Evolutionary conservation across 2,797 vertebrate species (phyloP), one percentile per base, ranked within the genome.

Genomic region (Monodelphis domestica): DNA sequence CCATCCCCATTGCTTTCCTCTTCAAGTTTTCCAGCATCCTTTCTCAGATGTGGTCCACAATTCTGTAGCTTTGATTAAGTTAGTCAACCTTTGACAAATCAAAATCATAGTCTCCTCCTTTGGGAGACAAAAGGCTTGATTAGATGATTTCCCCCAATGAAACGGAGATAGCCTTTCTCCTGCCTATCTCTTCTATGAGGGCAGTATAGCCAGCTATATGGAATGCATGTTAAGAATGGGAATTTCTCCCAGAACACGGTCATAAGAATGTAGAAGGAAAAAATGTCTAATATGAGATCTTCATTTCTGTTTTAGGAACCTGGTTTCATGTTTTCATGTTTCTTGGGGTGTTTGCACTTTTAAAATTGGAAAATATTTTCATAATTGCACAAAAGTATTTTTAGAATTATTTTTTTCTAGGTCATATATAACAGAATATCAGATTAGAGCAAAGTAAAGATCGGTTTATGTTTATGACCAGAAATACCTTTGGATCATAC

Each of bases 321-420:
- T 91, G 84, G 53, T 63, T 51, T 59, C 6, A 14, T 88, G 5
- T 52, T 88, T 45, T 88, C 33, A 88, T 30, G 51, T 33, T 52
- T 89, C 50, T 93, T 89, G 87, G 53, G 90, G 54, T 91, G 53
- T 57, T n/a, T 89, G 3, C 92, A 54, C 38, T 51, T 54, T 96
- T 95, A 70, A 52, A 92, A 89, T 56, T 87, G 33, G 92, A 26
- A 21, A 91, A 70, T 53, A 55, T 54, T 92, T 89, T 95, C 53
- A 28, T 87, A 51, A 10, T 78, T 53, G 50, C 57, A 91, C 50
- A 54, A n/a, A 93, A 33, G 53, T 54, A 90, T 57, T 90, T 91
- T 94, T 5, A 87, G 59, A 53, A 12, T 91, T 53, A 29, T 84
- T 89, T n/a, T 91, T 92, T 89, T 26, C 52, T 57, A 33, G 24